A percentile compares a stretch with the other conserved stretches of the same genome.
Evolutionary conservation across 2,113 vertebrate species (phyloP).

Genomic region (Oplegnathus fasciatus): DNA sequence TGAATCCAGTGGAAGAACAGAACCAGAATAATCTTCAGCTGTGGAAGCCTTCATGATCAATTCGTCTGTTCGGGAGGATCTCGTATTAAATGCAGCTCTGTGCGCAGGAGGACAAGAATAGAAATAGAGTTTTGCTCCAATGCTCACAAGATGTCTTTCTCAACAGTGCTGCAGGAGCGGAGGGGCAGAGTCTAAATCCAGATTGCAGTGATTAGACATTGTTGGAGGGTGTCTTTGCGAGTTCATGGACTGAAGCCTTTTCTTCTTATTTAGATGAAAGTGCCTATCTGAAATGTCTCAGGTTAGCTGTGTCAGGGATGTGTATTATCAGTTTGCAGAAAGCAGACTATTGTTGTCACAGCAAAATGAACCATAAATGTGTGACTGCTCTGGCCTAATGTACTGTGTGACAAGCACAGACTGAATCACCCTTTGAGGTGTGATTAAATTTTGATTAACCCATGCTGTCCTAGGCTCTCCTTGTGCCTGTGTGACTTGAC

Average conservation of each 20-base stretch:
- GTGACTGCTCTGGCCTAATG: conserved; percentile 11
- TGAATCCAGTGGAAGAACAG: conserved; percentile 33
- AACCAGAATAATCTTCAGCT: conserved; percentile 15
- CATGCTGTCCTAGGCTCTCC: conserved; percentile 11
- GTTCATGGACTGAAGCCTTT: conserved; percentile 29
- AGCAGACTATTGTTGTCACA: conserved; percentile 18
- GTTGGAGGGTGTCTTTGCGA: conserved; percentile 21
- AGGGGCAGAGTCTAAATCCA: conserved; percentile 42
- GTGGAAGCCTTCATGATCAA: conserved; percentile 30
- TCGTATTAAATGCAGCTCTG: conserved; percentile 38
- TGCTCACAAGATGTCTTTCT: conserved; percentile 61
- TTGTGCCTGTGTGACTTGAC: conserved; percentile 26
- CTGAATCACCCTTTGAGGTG: conserved; percentile 33
- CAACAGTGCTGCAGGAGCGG: conserved; percentile 28
- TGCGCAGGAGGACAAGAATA: conserved; percentile 53
- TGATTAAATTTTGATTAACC: conserved; percentile 57
- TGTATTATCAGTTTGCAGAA: conserved; percentile 26
- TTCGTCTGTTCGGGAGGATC: conserved; percentile 35
- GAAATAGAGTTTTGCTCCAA: conserved; percentile 57
- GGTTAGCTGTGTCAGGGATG: conserved; percentile 21
- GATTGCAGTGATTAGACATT: conserved; percentile 45
- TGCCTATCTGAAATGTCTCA: conserved; percentile 14
- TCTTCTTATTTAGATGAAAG: conserved; percentile 18
- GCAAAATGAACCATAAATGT: conserved; percentile 43
- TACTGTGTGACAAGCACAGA: conserved; percentile 26